phyloP scores from a whole-genome alignment of 2,888 invertebrate species.

The Bugulina stolonifera region DNA sequence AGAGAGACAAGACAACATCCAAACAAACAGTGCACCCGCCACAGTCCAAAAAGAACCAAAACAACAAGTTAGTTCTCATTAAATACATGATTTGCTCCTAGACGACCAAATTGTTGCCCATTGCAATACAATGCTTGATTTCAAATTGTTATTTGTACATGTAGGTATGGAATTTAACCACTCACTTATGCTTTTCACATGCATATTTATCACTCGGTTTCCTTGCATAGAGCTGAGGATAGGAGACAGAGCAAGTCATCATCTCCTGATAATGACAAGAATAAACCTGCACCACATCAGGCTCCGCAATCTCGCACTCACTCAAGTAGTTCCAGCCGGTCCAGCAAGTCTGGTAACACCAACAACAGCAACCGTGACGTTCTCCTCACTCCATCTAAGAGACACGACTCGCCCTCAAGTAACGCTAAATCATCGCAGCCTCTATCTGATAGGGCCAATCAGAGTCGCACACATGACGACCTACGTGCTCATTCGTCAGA shows the following conservation, averaged over 20 bases:
- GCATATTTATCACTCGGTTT: too few species aligned
- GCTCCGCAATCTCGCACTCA: background rate
- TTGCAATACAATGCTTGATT: too few species aligned
- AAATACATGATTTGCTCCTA: background rate
- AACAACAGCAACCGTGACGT: background rate
- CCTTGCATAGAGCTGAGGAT: too few species aligned
- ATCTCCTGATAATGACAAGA: background rate
- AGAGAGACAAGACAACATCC: background rate
- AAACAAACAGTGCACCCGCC: too few species aligned
- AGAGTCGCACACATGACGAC: background rate
- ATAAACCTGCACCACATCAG: background rate
- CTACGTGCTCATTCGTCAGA: background rate
- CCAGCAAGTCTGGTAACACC: background rate
- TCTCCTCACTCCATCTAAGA: background rate
- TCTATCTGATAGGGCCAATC: background rate
- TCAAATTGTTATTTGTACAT: too few species aligned
- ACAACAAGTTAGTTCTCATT: background rate
- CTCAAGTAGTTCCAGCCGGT: background rate
- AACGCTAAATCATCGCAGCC: background rate
- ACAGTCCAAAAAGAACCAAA: background rate
- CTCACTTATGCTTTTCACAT: too few species aligned
- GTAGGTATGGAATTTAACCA: too few species aligned
- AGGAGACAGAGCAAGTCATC: background rate
- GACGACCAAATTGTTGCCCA: too few species aligned
- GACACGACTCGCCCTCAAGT: background rate